Percentiles rank a stretch among this genome's conserved stretches.
phyloP scores from a whole-genome alignment of 2,888 invertebrate species.

The Tigriopus californicus region DNA sequence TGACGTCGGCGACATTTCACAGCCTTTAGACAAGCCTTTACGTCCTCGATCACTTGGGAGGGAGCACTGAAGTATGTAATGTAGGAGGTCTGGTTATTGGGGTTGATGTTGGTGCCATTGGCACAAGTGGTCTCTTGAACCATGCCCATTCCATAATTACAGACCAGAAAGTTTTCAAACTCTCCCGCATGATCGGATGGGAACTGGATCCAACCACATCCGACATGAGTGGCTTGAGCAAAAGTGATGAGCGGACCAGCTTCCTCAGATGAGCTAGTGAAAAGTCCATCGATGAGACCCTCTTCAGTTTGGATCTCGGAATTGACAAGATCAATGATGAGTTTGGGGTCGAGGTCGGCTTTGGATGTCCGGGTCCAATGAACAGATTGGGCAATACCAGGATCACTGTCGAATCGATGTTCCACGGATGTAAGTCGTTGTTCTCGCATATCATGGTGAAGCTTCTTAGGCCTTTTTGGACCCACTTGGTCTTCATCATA shows the following conservation, averaged over 20 bases:
- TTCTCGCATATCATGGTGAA: not conserved
- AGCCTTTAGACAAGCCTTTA: not conserved
- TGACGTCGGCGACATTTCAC: not conserved
- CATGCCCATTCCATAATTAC: not conserved
- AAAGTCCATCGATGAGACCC: not conserved
- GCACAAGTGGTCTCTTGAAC: not conserved
- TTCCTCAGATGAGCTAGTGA: not conserved
- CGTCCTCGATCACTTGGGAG: not conserved
- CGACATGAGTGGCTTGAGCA: not conserved
- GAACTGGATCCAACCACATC: constrained; percentile 1
- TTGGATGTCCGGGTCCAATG: not conserved
- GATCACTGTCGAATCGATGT: not conserved
- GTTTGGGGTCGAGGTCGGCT: not conserved
- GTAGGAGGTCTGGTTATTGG: not conserved
- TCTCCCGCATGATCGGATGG: not conserved
- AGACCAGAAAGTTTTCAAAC: constrained; percentile 1
- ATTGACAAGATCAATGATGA: not conserved
- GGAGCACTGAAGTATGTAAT: not conserved
- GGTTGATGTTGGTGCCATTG: not conserved
- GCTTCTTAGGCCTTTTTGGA: not conserved
- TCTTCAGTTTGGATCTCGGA: not conserved
- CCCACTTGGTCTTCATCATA: not conserved
- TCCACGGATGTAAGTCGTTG: not conserved
- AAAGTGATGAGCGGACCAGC: not conserved
- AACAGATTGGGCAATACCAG: not conserved